A percentile compares a stretch with the other conserved stretches of the same genome.
These are phyloP conservation scores for Struthidea cinerea DNA, from an alignment of 2,113 vertebrate genomes.

Conservation along the genomic window DNA sequence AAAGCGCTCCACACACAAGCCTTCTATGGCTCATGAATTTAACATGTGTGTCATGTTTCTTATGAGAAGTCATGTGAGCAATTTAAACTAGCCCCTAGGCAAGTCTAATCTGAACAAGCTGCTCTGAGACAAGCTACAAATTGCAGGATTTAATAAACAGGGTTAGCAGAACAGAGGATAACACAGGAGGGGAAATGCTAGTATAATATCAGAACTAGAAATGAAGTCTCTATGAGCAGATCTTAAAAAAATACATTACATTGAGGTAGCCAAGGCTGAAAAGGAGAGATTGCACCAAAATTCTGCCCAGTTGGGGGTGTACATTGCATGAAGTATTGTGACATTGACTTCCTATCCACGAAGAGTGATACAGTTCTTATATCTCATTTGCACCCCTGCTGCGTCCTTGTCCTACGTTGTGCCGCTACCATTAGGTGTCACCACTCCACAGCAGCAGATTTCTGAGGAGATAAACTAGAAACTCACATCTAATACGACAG, in stretches of 20 bases:
- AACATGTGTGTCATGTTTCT: conserved; percentile 43
- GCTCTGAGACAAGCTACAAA: conserved; percentile 52
- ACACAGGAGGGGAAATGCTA: neutral
- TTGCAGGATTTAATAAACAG: conserved; percentile 40
- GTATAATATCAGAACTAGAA: neutral
- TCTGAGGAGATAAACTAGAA: neutral
- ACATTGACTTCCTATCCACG: neutral
- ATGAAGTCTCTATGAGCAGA: neutral
- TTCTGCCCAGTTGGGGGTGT: neutral
- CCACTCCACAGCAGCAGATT: neutral
- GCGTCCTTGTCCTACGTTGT: neutral
- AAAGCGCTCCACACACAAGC: neutral
- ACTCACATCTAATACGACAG: neutral
- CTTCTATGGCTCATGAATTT: conserved; percentile 52
- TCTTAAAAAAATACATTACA: neutral
- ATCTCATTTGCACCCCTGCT: neutral
- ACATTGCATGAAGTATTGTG: neutral
- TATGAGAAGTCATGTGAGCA: conserved; percentile 45
- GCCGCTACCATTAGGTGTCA: conserved; percentile 18
- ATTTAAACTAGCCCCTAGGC: conserved; percentile 57
- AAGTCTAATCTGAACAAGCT: conserved; percentile 55
- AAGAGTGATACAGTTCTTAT: neutral
- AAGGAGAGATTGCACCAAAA: neutral
- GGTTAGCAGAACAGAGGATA: neutral
- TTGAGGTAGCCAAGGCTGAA: neutral